Base-by-base conservation (phyloP, 2,797 vertebrate species). In the Paedocypris micromegethes region DNA sequence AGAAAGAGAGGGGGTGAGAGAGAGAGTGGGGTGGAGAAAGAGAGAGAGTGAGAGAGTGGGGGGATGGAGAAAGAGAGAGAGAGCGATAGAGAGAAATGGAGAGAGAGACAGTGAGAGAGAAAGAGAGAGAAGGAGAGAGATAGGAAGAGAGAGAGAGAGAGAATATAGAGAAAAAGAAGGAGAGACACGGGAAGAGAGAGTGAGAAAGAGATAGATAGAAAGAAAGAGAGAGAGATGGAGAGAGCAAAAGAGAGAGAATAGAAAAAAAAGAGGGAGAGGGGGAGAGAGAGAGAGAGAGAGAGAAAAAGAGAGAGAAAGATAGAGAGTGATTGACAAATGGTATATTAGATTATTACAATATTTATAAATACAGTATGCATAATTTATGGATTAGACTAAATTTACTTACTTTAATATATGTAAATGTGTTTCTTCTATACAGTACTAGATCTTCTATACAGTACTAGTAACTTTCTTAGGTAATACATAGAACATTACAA, bases 1-100 rank as follows among this genome's bases (percentile, higher is more conserved):
- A 57, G 9, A 9, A 67, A 61, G 56, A 70, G 50, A 6, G 40
- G 43, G 51, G 47, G n/a, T 66, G 49, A 68, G 59, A 68, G 41
- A 53, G 38, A 38, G 1, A 58, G 57, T 53, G 5, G 6, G n/a
- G n/a, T 23, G 23, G 23, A 23, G 23, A 23, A 23, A 42, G 43
- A 54, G 5, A 1, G 38, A 4, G 2, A 54, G 50, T 9, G 61
- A 53, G 52, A 68, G 39, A 53, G n/a, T n/a, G n/a, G n/a, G n/a
- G n/a, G n/a, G n/a, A n/a, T n/a, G n/a, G 58, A 53, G 47, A 40
- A 50, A 60, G 54, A 38, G 4, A 52, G 9, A 53, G 50, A 53
- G 9, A 39, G 42, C 43, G 42, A 61, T 1, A 23, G 23, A 23
- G 23, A 23, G n/a, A 5, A n/a, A n/a, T n/a, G n/a, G 38, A 4